Percentiles rank a stretch among this genome's conserved stretches.
These are phyloP conservation scores for Campoplex nolae DNA, from an alignment of 2,888 invertebrate genomes.

Conservation along the genomic window DNA sequence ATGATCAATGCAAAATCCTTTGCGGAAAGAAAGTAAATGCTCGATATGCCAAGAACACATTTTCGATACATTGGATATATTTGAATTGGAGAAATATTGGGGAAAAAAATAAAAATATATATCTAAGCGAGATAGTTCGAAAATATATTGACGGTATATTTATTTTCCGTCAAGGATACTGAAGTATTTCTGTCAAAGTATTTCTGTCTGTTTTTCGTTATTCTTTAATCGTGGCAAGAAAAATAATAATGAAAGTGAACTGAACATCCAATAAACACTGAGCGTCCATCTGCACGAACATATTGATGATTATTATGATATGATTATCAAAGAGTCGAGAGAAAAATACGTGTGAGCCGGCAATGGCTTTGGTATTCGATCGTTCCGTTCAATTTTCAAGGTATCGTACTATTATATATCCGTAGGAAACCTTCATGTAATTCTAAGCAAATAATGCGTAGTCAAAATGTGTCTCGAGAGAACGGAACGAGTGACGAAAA, in stretches of 20 bases:
- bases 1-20: background rate
- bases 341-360: constrained; percentile 55
- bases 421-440: constrained; percentile 72
- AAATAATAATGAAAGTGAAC: constrained; percentile 39
- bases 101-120: background rate
- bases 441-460: constrained; percentile 74
- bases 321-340: constrained; percentile 47
- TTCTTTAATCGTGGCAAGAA: background rate
- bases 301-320: constrained; percentile 29
- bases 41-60: constrained; percentile 12
- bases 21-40: background rate
- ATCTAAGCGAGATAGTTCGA: background rate
- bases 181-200: too few species aligned
- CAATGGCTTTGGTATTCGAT: constrained; percentile 74
- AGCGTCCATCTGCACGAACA: constrained; percentile 64
- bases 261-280: constrained; percentile 56
- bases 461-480: constrained; percentile 68
- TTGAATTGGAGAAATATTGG: background rate
- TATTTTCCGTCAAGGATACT: too few species aligned
- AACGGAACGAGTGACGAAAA: background rate
- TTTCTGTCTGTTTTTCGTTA: constrained; percentile 4
- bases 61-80: constrained; percentile 7
- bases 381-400: constrained; percentile 79
- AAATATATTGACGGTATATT: background rate
- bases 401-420: constrained; percentile 76